Evolutionary conservation across 2,888 invertebrate genomes (phyloP), one percentile per base, ranked within the genome.

Genomic region (Hydriomena furcata): DNA sequence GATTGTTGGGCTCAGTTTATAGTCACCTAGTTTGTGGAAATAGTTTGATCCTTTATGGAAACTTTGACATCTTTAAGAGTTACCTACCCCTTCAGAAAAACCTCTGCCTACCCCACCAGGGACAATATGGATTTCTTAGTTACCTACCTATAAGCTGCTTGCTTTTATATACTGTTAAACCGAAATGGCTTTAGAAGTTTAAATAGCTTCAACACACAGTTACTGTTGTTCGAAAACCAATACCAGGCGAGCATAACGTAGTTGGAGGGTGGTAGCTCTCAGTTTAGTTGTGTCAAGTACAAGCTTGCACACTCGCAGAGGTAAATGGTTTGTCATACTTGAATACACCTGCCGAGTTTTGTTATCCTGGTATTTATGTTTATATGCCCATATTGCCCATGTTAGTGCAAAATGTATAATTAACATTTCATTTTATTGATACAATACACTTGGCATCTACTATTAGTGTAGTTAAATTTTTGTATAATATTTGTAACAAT

Each of bases 161-260:
- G 10, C 7, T 32, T 11, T 25, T 28, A 38, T 27, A 21, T 50
- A 42, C 25, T 31, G 25, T 31, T 40, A 5, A 36, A 37, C 10
- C 6, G 12, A 35, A 17, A 40, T 34, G 30, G 27, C 12, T 31
- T n/a, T 7, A 25, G 5, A 46, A 59, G 35, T 52, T 52, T 7
- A 51, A 51, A 55, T 42, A 43, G 32, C 41, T 54, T 59, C 32
- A 28, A 35, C 50, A 56, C 42, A 49, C 40, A 42, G 42, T 60
- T 53, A 57, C 34, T 11, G 37, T 42, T 47, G 51, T 55, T 53
- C 11, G 45, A 34, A 42, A 54, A 37, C 44, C 55, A 45, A 50
- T 60, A 60, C 55, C 58, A 55, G 55, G 51, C 46, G 34, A 42
- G 34, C 58, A 58, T 58, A 55, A 49, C 45, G 43, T 50, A 45